Base-by-base conservation (phyloP, 64 coral and sea anemone species). In the Pocillopora damicornis region DNA sequence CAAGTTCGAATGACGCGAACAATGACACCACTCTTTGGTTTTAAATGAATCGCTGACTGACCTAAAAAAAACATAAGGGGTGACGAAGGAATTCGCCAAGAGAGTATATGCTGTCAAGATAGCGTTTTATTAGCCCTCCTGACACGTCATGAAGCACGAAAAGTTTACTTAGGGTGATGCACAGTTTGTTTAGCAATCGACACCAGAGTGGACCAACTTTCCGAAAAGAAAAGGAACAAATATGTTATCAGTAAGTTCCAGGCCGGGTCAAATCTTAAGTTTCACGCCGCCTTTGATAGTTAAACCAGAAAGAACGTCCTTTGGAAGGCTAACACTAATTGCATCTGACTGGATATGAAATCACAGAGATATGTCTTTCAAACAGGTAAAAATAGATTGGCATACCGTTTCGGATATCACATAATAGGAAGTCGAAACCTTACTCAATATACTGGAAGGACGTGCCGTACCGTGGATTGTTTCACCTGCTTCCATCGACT, bases 151-250 rank as follows among this genome's bases (percentile, higher is more conserved):
- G 0, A 82, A 66, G 16, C 42, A 58, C 37, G 81, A 58, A 63
- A 63, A 51, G 80, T 83, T 83, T 63, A 83, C 34, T 83, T 18
- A 58, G 26, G 65, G 22, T 71, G 37, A 58, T 42, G 64, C 22
- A 72, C 18, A 25, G 64, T 85, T 85, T 85, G 65, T 85, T 85
- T 85, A 25, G 63, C 36, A 66, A 83, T 68, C 37, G 62, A 22
- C 63, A 37, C 35, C 1, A 83, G 14, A 16, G 37, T 83, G 38
- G 34, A 37, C 58, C n/a, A 59, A 20, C 4, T 60, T 36, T 63
- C 63, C 20, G 36, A 9, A 79, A 25, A 68, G 51, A 26, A 82
- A 61, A 34, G 37, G 68, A 37, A 2, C 17, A 9, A 13, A 45
- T 83, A 23, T 51, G 9, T 45, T 16, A 67, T 37, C 61, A 42